These are phyloP conservation scores for Meiosimyza platycephala DNA, from an alignment of 2,888 invertebrate genomes.

Conservation along the genomic window DNA sequence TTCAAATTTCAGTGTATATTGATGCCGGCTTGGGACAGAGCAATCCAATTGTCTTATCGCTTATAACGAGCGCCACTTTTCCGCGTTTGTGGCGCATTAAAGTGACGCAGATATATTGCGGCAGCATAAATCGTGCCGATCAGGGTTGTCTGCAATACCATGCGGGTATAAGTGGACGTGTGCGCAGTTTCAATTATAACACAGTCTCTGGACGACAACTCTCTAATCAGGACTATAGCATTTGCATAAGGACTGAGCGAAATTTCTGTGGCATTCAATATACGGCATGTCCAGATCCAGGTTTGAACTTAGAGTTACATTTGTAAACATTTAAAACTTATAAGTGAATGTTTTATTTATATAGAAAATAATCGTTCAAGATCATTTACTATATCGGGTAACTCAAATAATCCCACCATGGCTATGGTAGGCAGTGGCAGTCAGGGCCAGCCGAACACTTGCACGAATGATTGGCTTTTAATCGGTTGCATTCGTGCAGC, in stretches of 20 bases:
- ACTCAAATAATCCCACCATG: slow-evolving; percentile 76
- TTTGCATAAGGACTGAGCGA: slow-evolving; percentile 84
- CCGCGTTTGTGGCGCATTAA: slow-evolving; percentile 84
- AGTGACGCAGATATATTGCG: slow-evolving; percentile 83
- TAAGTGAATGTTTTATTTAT: slow-evolving; percentile 19
- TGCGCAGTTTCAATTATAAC: slow-evolving; percentile 88
- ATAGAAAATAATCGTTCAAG: slow-evolving; percentile 78
- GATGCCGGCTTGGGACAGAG: slow-evolving; percentile 77
- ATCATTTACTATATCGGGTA: slow-evolving; percentile 82
- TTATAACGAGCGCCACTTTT: slow-evolving; percentile 83
- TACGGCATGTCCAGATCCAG: slow-evolving; percentile 77
- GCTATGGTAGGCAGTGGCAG: slow-evolving; percentile 78
- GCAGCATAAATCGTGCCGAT: slow-evolving; percentile 73
- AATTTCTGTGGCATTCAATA: slow-evolving; percentile 91
- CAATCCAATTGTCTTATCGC: slow-evolving; percentile 83
- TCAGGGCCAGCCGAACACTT: slow-evolving; percentile 75
- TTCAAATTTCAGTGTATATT: slow-evolving; percentile 77
- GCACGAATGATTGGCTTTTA: slow-evolving; percentile 82
- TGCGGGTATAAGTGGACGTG: slow-evolving; percentile 80
- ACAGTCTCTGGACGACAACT: slow-evolving; percentile 79
- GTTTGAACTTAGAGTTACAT: slow-evolving; percentile 60
- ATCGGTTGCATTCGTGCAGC: slow-evolving; percentile 77
- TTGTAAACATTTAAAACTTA: neutral
- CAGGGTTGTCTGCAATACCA: slow-evolving; percentile 66
- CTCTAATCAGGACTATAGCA: slow-evolving; percentile 89